Evolutionary conservation across 2,888 invertebrate species (phyloP), one percentile per base, ranked within the genome.

Genomic region (Platycheirus rosarum): DNA sequence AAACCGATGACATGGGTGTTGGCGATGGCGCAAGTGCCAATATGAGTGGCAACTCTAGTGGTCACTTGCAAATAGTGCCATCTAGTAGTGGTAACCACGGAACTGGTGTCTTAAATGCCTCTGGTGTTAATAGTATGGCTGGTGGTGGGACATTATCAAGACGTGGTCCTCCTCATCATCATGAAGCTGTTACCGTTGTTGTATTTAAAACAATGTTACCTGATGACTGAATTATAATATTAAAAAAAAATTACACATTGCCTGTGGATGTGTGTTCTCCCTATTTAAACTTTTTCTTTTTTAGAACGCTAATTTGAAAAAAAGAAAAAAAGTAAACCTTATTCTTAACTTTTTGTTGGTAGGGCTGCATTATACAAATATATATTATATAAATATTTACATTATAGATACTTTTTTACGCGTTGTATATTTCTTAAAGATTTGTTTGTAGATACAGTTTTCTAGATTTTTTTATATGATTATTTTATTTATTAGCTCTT

Each of bases 131-230:
- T 66, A 84, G 57, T 60, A 48, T 70, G 73, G 49, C 60, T 60
- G 76, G 62, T 53, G 69, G 66, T 44, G 73, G 80, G 23, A 9
- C 70, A 46, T 23, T 74, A 29, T 46, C 76, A 16, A 71, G 77
- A 35, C 82, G 29, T 44, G 77, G 85, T n/a, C 77, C 48, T 85
- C 84, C 85, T 85, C 88, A 86, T 87, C 88, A 73, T 42, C 80
- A 78, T 86, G 88, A 90, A 86, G 90, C 90, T 89, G 90, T 91
- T 89, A 91, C 90, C 89, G 90, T 91, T 90, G 90, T 91, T 90
- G 90, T 91, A 87, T 91, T 90, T 89, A 90, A 91, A 90, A 91
- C 91, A 89, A 88, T 89, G 91, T 90, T 91, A 90, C 90, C 91
- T 91, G 90, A 91, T 88, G 89, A 91, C 89, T 91, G 90, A 90